Conservation (phyloP, 2,113 vertebrate genomes). For the Bothrops jararaca region DNA sequence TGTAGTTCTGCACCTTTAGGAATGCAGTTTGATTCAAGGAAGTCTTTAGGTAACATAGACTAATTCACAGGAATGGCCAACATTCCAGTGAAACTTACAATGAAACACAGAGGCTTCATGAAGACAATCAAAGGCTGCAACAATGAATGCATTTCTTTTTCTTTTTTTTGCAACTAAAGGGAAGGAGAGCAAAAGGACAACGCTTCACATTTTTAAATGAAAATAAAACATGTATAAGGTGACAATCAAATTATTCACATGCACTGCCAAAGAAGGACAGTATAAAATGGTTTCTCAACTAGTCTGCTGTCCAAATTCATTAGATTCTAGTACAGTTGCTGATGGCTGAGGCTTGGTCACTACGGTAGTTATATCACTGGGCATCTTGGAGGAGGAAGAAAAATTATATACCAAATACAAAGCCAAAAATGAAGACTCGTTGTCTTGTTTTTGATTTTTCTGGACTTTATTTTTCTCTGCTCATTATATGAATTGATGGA, state of each 20-base stretch:
- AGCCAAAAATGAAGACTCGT: too few relatives aligned
- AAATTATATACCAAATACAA: too few relatives aligned
- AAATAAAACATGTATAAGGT: not conserved
- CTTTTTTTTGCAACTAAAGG: not conserved
- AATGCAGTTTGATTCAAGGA: too few relatives aligned
- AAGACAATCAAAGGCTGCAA: not conserved
- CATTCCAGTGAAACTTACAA: not conserved
- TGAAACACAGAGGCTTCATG: slow-evolving; percentile 10
- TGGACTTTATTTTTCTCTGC: not conserved
- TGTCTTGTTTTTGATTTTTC: not conserved
- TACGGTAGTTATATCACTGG: too few relatives aligned
- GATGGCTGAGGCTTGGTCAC: too few relatives aligned
- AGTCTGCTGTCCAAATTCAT: too few relatives aligned
- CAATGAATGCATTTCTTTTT: not conserved
- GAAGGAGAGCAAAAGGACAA: not conserved
- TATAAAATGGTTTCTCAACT: not conserved
- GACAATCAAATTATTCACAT: not conserved
- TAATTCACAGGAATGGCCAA: slow-evolving; percentile 9
- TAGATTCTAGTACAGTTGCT: too few relatives aligned
- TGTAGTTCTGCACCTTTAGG: too few relatives aligned
- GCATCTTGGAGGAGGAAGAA: too few relatives aligned
- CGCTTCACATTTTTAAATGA: not conserved
- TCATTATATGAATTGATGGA: not conserved
- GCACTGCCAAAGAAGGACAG: not conserved
- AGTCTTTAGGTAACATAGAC: not conserved